A percentile compares a stretch with the other conserved stretches of the same genome.
Evolutionary conservation across 2,888 invertebrate genomes (phyloP).

Genomic region (Cylloceria caligata): DNA sequence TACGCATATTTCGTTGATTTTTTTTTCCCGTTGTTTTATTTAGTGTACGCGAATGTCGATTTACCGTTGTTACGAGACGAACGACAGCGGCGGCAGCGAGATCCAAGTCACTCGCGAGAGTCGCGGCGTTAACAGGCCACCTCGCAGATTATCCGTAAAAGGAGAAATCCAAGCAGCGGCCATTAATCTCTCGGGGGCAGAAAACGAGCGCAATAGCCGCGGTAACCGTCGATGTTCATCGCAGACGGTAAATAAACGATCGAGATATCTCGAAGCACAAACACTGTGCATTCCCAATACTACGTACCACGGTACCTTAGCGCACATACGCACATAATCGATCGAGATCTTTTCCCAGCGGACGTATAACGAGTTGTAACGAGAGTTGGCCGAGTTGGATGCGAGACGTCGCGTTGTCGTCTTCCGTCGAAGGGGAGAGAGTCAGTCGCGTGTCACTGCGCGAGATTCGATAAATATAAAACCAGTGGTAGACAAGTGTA

Average conservation of each 20-base stretch:
- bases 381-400: slow-evolving; percentile 52
- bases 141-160: slow-evolving; percentile 64
- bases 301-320: slow-evolving; percentile 16
- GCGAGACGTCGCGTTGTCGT: slow-evolving; percentile 46
- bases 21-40: not conserved
- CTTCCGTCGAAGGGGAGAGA: slow-evolving; percentile 60
- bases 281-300: not conserved
- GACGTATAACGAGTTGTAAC: slow-evolving; percentile 61
- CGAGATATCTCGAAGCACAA: slow-evolving; percentile 43
- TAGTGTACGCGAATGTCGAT: slow-evolving; percentile 6
- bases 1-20: slow-evolving; percentile 13
- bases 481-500: slow-evolving; percentile 39
- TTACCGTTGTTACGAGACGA: slow-evolving; percentile 7
- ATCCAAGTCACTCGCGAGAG: slow-evolving; percentile 50
- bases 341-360: slow-evolving; percentile 64
- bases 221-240: slow-evolving; percentile 60
- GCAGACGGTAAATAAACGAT: slow-evolving; percentile 60
- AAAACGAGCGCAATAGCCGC: slow-evolving; percentile 11
- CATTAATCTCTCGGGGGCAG: slow-evolving; percentile 64
- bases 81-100: slow-evolving; percentile 18
- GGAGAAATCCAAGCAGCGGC: slow-evolving; percentile 62
- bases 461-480: slow-evolving; percentile 56
- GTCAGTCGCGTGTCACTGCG: slow-evolving; percentile 40
- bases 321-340: slow-evolving; percentile 55
- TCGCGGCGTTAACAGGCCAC: slow-evolving; percentile 56